phyloP scores from a whole-genome alignment of 2,888 invertebrate species.

The Lagria hirta region DNA sequence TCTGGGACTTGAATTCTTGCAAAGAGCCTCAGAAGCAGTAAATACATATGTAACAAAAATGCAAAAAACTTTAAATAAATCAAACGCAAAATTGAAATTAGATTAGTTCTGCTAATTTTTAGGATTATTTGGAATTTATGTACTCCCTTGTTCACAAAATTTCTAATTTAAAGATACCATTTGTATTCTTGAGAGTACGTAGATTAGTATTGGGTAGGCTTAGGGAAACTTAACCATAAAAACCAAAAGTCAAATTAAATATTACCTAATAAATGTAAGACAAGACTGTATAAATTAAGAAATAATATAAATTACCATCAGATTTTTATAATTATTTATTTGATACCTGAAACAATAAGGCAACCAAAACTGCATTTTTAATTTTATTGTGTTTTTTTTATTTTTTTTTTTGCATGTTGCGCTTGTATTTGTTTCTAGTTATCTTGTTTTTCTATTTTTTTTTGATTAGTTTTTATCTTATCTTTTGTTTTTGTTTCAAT shows the following conservation, averaged over 20 bases:
- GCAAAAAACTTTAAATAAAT: slow-evolving; percentile 51
- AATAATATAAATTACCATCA: too few species aligned
- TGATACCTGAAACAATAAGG: too few species aligned
- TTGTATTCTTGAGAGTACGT: slow-evolving; percentile 28
- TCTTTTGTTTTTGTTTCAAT: too few species aligned
- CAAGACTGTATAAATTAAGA: too few species aligned
- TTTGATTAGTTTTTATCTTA: too few species aligned
- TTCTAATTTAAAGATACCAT: slow-evolving; percentile 9
- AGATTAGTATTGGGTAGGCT: slow-evolving; percentile 24
- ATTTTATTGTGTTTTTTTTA: too few species aligned
- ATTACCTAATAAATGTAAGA: too few species aligned
- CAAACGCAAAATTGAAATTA: slow-evolving; percentile 30
- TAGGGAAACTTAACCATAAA: slow-evolving; percentile 22
- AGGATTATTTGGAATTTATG: slow-evolving; percentile 25
- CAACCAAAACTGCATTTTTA: too few species aligned
- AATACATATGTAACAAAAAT: slow-evolving; percentile 66
- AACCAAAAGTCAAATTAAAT: slow-evolving; percentile 19
- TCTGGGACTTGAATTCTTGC: slow-evolving; percentile 67
- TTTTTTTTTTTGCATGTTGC: too few species aligned
- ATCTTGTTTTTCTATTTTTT: too few species aligned
- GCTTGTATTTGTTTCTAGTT: too few species aligned
- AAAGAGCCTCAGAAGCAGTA: slow-evolving; percentile 67
- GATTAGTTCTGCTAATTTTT: slow-evolving; percentile 3
- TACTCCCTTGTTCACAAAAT: slow-evolving; percentile 31
- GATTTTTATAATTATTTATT: too few species aligned